Conservation (phyloP, 2,113 vertebrate genomes). For the Pteropus alecto region DNA sequence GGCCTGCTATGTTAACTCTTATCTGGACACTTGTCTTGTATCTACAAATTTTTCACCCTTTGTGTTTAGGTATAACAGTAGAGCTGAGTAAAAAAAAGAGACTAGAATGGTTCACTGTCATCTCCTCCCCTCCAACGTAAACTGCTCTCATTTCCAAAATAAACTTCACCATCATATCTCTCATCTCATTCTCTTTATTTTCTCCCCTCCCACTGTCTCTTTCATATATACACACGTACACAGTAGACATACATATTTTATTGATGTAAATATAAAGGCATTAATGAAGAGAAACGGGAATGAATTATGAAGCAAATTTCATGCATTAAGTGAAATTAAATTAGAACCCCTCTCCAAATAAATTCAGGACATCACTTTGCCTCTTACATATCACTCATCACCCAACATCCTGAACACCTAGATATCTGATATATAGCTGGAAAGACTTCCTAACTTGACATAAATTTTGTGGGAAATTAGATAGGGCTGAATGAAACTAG, state of each 20-base stretch:
- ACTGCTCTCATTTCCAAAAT: neutral
- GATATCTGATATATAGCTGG: neutral
- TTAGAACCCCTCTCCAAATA: neutral
- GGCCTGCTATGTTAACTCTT: neutral
- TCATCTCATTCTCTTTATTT: neutral
- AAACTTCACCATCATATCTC: neutral
- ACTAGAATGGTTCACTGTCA: neutral
- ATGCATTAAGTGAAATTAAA: too few species aligned
- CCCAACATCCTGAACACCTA: neutral
- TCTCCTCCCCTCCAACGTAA: neutral
- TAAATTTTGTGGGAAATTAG: neutral
- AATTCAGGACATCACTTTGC: neutral
- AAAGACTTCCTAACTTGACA: neutral
- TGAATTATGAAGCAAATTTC: too few species aligned
- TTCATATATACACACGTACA: too few species aligned
- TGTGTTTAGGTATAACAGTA: neutral
- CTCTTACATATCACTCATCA: neutral
- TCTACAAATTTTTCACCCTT: neutral
- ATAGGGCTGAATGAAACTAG: neutral
- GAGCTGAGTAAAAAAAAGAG: neutral
- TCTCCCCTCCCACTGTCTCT: neutral
- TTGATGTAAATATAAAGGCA: neutral
- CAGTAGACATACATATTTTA: neutral
- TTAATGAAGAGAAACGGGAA: too few species aligned
- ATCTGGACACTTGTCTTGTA: neutral